Base-by-base conservation (phyloP, 1,140 invertebrate genomes). In the Procambarus clarkii region DNA sequence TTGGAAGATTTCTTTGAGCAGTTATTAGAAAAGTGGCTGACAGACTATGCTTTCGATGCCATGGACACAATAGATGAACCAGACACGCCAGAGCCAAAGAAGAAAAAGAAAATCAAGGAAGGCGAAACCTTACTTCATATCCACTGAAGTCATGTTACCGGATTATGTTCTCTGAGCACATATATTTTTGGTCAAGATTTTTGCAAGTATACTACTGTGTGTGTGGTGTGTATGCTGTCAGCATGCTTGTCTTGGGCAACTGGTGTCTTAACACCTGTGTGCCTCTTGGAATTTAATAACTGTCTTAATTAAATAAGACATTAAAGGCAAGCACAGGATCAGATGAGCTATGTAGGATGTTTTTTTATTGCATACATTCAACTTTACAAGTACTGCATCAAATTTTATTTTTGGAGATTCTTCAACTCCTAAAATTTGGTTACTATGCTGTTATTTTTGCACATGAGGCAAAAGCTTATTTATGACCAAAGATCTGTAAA, bases 1-100 rank as follows among this genome's bases (percentile, higher is more conserved):
- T 95, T 98, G 91, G 97, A 98, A 94, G 96, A 97, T 94, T 97
- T 97, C 94, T 98, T 98, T 94, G 97, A 98, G 93, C 96, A 97
- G 93, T 96, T 97, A 93, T 95, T 98, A 91, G 93, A 96, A 82
- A 97, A 97, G 94, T 97, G 97, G 96, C 95, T 98, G 91, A 97
- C 97, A 2, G 96, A 96, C 93, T 97, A 97, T 94, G 91, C 93
- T 44, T 93, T 89, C 77, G 92, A 93, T 74, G 80, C 82, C 21
- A 60, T 80, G 46, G 92, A 93, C 71, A 69, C 71, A 54, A 21
- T 60, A 15, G 64, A 74, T 46, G 74, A 87, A 78, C 87, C 87
- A 46, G 86, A 93, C 69, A 90, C 74, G 9, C 92, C 92, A 15
- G 86, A 93, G 69, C 54, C 88, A 58, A 93, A 93, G 90, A 88